A percentile compares a stretch with the other conserved stretches of the same genome.
Evolutionary conservation across 2,797 vertebrate genomes (phyloP).

Genomic region (Notolabrus celidotus): DNA sequence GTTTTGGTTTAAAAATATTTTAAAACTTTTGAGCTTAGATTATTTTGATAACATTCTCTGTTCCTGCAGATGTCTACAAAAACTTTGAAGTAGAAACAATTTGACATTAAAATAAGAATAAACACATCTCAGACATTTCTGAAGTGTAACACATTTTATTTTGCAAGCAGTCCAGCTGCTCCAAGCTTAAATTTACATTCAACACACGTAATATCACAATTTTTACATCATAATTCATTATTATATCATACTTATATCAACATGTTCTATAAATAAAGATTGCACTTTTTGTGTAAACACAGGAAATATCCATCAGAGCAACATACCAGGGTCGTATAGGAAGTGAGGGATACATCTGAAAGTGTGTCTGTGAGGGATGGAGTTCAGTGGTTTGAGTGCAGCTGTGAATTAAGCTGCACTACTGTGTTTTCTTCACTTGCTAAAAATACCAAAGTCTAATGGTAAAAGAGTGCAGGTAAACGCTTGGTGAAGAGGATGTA

Average conservation of each 20-base stretch:
- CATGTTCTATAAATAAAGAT: conserved; percentile 13
- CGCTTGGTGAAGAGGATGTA: conserved; percentile 11
- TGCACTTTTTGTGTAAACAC: conserved; percentile 52
- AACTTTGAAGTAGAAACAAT: no score
- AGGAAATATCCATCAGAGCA: conserved; percentile 21
- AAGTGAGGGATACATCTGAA: conserved; percentile 22
- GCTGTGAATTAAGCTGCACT: neutral
- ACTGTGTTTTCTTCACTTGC: conserved; percentile 1
- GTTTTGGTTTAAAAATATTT: no score
- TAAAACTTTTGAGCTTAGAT: no score
- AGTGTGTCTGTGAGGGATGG: neutral
- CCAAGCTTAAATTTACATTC: conserved; percentile 31
- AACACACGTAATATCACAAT: conserved; percentile 23
- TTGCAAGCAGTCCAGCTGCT: conserved; percentile 70
- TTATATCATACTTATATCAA: conserved; percentile 20
- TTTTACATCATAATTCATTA: conserved; percentile 38
- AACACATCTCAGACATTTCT: neutral
- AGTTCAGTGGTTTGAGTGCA: neutral
- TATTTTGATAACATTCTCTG: no score
- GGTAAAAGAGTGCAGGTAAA: conserved; percentile 26
- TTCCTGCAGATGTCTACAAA: no score
- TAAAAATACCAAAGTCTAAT: neutral
- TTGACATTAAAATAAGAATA: neutral
- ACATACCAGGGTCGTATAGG: neutral
- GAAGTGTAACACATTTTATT: conserved; percentile 55